Base-by-base conservation (phyloP, 2,797 vertebrate genomes). In the Takifugu ocellatus region DNA sequence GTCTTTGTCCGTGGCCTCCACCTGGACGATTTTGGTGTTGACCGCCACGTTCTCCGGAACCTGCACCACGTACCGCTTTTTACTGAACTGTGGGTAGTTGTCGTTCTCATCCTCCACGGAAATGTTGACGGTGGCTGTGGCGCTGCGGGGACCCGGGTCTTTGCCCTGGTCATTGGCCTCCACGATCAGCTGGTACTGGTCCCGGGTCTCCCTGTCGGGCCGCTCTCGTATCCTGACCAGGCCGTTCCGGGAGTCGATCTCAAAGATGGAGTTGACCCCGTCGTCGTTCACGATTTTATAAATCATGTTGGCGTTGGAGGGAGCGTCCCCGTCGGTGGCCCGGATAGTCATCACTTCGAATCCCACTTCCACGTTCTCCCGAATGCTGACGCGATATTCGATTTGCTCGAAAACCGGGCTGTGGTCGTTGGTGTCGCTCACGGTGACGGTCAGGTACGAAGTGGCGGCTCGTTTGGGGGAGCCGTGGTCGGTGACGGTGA, bases 91-190 rank as follows among this genome's bases (percentile, higher is more conserved):
- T 0, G 97, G 97, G 63, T 92, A 95, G 84, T 99, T 99, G 85
- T 99, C 97, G 0, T 99, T 99, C 77, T 99, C 97, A 1, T 99
- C 97, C 79, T 98, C 96, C 21, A 99, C 92, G 0, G 86, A 80
- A 70, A 99, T 96, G 78, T 94, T 83, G 36, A 99, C 95, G 0
- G 92, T 95, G 47, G 94, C 95, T 0, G 95, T 96, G 72, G 96
- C 94, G 0, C 93, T 97, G 25, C 87, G 94, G 0, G 97, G 95
- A 0, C 92, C 92, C 0, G 96, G 94, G 53, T 98, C 94, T 72
- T 93, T 95, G 25, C 97, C 97, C 84, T 97, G 96, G 84, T 99
- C 97, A 0, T 94, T 94, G 68, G 97, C 96, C 77, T 99, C 96
- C 16, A 99, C 96, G 12, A 96, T 94, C 45, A 99, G 86, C 72